Percentiles rank a stretch among this genome's conserved stretches.
Conservation (phyloP, 2,797 vertebrate genomes). For the Potorous gilbertii region DNA sequence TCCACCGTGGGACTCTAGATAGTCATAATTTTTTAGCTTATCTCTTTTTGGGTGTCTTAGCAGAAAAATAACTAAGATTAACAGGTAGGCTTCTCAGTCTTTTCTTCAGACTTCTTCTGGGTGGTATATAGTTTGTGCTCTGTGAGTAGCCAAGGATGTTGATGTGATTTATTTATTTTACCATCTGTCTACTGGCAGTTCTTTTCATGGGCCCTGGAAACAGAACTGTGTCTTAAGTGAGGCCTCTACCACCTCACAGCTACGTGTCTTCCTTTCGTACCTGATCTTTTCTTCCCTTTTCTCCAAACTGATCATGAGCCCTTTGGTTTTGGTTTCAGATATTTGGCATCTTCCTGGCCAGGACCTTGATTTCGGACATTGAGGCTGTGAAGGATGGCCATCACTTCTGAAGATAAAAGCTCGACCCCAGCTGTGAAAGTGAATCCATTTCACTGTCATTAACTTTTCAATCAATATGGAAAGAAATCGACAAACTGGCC, state of each 20-base stretch:
- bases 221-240: neutral
- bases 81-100: neutral
- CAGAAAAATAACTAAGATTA: neutral
- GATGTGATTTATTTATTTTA: neutral
- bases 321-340: conserved; percentile 87
- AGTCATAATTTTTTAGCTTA: neutral
- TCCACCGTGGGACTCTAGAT: neutral
- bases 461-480: conserved; percentile 12
- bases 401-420: conserved; percentile 83
- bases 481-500: neutral
- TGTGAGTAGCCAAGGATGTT: neutral
- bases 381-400: conserved; percentile 90
- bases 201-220: neutral
- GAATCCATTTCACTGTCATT: neutral
- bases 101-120: neutral
- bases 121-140: neutral
- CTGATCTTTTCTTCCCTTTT: neutral
- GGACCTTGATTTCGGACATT: conserved; percentile 94
- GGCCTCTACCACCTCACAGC: neutral
- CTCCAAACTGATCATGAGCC: neutral
- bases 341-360: conserved; percentile 95
- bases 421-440: conserved; percentile 45
- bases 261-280: neutral
- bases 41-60: neutral
- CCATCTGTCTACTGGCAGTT: neutral